Evolutionary conservation across 2,797 vertebrate genomes (phyloP), one percentile per base, ranked within the genome.

Genomic region (Poeciliopsis paucimaculata): DNA sequence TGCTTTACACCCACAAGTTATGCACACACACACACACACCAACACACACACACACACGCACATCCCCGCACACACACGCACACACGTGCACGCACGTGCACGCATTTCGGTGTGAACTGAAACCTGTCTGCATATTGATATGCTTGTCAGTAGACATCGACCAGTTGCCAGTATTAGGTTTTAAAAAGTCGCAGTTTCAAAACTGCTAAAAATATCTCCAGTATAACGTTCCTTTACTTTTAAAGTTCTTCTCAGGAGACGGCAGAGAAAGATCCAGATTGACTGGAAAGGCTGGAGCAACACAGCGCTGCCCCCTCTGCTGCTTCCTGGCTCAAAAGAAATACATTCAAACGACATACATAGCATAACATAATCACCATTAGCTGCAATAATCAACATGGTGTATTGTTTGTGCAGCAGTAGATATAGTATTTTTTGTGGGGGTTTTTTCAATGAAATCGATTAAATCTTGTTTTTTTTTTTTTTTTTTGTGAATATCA

Each of bases 1-100:
- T 70, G 66, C 66, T 41, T 41, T 43, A 39, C 66, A 70, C 66
- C 66, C 66, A 70, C 39, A 70, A 43, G 66, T 70, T 70, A 43
- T 20, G 26, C 36, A 18, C 60, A 62, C 60, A 31, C 57, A n/a
- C 53, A 55, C 53, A n/a, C 53, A 55, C 53, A n/a, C 26, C n/a
- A n/a, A 55, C 53, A 55, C 53, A 2, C 31, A 34, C 57, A 62
- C 57, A 62, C 45, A 0, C 46, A 15, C 45, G 15, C 13, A 15
- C 46, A n/a, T n/a, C n/a, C n/a, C n/a, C n/a, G n/a, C n/a, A n/a
- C 53, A n/a, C 26, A 55, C 53, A 55, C 53, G 31, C 31, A 34
- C 57, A 62, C 57, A 62, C 45, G 1, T 15, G 1, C 46, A 15
- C 45, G 15, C 13, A 15, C 46, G 10, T 7, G 9, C 9, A 10